phyloP scores from a whole-genome alignment of 2,888 invertebrate species.

The Bugula neritina region DNA sequence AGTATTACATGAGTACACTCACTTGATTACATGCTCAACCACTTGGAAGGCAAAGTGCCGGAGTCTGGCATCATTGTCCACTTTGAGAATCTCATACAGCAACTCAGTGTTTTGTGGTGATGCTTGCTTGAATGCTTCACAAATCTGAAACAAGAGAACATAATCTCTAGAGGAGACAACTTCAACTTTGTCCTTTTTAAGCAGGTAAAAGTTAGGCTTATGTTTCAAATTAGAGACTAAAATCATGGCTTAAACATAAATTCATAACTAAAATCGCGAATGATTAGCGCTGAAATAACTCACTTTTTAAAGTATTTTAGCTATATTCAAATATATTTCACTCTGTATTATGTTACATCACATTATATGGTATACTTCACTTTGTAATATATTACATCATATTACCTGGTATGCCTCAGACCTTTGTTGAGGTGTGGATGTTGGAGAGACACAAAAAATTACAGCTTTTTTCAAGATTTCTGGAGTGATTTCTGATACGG shows the following conservation, averaged over 20 bases:
- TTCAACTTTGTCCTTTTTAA: no score
- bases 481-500: no score
- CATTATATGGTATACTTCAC: no score
- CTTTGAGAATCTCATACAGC: not conserved
- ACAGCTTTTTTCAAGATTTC: not conserved
- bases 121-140: not conserved
- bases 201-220: no score
- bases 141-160: not conserved
- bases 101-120: not conserved
- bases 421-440: not conserved
- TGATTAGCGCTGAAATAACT: no score
- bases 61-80: not conserved
- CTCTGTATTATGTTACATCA: no score
- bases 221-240: no score
- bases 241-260: no score
- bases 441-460: not conserved
- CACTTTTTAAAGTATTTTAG: no score
- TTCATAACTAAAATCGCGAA: no score
- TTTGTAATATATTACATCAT: not conserved
- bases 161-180: not conserved
- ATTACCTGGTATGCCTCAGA: not conserved
- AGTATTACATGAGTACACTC: not conserved
- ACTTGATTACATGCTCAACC: slow-evolving; percentile 11
- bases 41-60: slow-evolving; percentile 12
- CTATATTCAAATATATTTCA: no score